phyloP scores from a whole-genome alignment of 2,797 vertebrate genomes.

The Malurus leucopterus region DNA sequence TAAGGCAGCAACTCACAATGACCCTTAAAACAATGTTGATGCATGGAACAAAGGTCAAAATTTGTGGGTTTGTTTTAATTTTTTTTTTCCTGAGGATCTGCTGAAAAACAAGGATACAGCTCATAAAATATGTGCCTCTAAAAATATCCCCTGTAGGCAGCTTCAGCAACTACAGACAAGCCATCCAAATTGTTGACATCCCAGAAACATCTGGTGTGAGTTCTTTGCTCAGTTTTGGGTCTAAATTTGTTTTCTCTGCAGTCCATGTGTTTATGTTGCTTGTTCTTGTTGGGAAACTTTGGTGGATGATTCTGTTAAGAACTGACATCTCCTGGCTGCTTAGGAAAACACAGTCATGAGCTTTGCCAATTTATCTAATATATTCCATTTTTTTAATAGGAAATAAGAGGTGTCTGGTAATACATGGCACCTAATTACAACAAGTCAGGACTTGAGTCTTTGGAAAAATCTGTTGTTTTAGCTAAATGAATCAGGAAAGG shows the following conservation, averaged over 20 bases:
- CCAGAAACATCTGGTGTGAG: constrained; percentile 44
- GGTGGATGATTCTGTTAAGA: constrained; percentile 18
- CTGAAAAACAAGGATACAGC: constrained; percentile 22
- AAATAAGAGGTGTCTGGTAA: not conserved
- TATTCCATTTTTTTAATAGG: not conserved
- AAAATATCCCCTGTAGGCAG: constrained; percentile 42
- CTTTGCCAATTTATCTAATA: not conserved
- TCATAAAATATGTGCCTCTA: constrained; percentile 12
- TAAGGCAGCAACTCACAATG: not conserved
- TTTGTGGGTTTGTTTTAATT: not conserved
- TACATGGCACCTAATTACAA: not conserved
- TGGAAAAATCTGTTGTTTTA: not conserved
- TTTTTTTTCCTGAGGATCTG: not conserved
- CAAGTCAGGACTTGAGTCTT: not conserved
- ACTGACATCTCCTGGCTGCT: constrained; percentile 59
- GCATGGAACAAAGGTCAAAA: constrained; percentile 10
- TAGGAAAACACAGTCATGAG: constrained; percentile 12
- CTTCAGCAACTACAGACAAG: constrained; percentile 23
- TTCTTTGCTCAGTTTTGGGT: constrained; percentile 30
- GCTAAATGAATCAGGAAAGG: not conserved
- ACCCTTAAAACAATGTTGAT: not conserved
- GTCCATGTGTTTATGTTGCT: constrained; percentile 25
- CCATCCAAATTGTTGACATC: constrained; percentile 25
- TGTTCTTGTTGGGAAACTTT: not conserved
- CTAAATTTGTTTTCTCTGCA: constrained; percentile 33